Conservation (phyloP, 2,888 invertebrate species). For the Phaonia tiefii region DNA sequence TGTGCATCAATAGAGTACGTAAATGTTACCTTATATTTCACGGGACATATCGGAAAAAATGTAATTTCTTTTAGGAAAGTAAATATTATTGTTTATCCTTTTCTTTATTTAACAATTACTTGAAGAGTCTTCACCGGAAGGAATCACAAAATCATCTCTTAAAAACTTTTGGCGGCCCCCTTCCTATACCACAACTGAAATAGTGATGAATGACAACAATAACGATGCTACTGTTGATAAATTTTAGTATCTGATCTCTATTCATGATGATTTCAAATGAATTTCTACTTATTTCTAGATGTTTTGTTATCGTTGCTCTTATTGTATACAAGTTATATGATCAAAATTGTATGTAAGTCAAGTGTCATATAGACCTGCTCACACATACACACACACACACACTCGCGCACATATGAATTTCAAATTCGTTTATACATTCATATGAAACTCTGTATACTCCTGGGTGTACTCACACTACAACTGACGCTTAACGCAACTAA, state of each 20-base stretch:
- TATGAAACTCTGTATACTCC: neutral
- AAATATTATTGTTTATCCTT: no score
- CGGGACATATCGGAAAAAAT: no score
- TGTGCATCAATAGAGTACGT: no score
- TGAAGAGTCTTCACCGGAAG: neutral
- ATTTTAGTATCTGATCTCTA: neutral
- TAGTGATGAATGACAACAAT: neutral
- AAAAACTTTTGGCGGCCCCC: neutral
- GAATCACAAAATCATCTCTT: no score
- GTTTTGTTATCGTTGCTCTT: neutral
- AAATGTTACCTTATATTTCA: no score
- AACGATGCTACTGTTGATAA: neutral
- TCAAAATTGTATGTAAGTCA: constrained; percentile 26
- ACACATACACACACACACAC: neutral
- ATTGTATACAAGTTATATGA: neutral
- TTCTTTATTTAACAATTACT: no score
- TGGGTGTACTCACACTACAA: neutral
- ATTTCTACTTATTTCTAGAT: neutral
- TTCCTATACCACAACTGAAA: neutral
- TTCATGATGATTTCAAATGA: neutral
- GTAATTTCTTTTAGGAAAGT: no score
- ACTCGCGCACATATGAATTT: no score
- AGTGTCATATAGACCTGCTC: neutral
- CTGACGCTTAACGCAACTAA: neutral
- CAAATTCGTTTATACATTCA: no score